Evolutionary conservation across 2,888 invertebrate species (phyloP), one percentile per base, ranked within the genome.

Genomic region (Rotaria sp.): DNA sequence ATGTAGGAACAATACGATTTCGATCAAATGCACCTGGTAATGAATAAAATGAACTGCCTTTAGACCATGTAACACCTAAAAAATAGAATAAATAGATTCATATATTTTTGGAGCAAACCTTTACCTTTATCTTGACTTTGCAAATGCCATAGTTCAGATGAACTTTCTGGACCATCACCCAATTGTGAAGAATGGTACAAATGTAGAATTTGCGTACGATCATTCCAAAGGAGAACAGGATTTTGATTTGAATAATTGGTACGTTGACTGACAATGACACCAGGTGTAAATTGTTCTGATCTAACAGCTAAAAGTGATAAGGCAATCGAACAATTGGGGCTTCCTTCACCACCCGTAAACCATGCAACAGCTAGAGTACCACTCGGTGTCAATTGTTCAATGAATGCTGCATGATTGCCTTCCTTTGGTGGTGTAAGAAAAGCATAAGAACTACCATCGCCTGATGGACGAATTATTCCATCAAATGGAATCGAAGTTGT

Each of bases 161-260:
- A 15, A 50, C 50, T 50, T 50, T 50, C 50, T 18, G 50, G 50
- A 50, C 50, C 50, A 50, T 50, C 50, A 1, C 50, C 50, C 18
- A 52, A 52, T 52, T 88, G 87, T 59, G 87, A 87, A 26, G 85
- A 85, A 74, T 88, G 87, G 45, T 88, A 88, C 15, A 88, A 75
- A 59, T 85, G 87, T 45, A 87, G 35, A 0, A 52, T 52, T 52
- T 24, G 52, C 24, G 87, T 86, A 21, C 84, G 67, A 84, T 75
- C 85, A 67, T 88, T 85, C 84, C 80, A 86, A 74, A 88, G 87
- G 8, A 88, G 75, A 7, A 88, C 87, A n/a, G 88, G 88, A 85
- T 88, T 88, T 50, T 88, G 88, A 52, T 88, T 52, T 52, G 52
- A 52, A 52, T 52, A 52, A 24, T 52, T 52, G 24, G 4, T 3